A percentile compares a stretch with the other conserved stretches of the same genome.
These are phyloP conservation scores for Watsonalla binaria DNA, from an alignment of 2,888 invertebrate genomes.

Conservation along the genomic window DNA sequence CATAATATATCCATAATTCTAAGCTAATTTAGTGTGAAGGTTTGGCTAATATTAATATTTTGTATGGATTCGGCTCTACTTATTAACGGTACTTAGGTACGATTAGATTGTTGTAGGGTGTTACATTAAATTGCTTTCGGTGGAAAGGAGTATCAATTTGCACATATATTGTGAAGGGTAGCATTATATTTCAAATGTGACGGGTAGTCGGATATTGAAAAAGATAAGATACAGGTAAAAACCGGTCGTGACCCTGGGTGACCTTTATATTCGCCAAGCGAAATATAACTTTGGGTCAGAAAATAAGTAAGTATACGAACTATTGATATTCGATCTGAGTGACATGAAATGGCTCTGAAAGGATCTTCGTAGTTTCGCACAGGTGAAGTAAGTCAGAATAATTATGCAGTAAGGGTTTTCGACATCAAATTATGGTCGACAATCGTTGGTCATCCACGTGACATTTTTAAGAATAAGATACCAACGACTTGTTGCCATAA, in stretches of 20 bases:
- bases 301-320: neutral
- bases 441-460: too few relatives aligned
- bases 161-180: neutral
- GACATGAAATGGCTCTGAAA: neutral
- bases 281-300: neutral
- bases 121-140: neutral
- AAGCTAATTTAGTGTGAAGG: slow-evolving; percentile 1
- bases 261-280: neutral
- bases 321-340: neutral
- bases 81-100: neutral
- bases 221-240: neutral
- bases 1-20: neutral
- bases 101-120: neutral
- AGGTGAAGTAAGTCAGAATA: too few relatives aligned
- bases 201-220: neutral
- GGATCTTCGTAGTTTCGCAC: neutral
- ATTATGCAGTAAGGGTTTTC: too few relatives aligned
- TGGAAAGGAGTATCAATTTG: neutral
- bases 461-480: too few relatives aligned
- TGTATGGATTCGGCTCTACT: neutral
- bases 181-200: neutral
- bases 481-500: too few relatives aligned
- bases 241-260: neutral
- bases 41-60: neutral
- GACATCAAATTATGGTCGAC: too few relatives aligned